Base-by-base conservation (phyloP, 2,888 invertebrate species). In the Anthrax anthrax region DNA sequence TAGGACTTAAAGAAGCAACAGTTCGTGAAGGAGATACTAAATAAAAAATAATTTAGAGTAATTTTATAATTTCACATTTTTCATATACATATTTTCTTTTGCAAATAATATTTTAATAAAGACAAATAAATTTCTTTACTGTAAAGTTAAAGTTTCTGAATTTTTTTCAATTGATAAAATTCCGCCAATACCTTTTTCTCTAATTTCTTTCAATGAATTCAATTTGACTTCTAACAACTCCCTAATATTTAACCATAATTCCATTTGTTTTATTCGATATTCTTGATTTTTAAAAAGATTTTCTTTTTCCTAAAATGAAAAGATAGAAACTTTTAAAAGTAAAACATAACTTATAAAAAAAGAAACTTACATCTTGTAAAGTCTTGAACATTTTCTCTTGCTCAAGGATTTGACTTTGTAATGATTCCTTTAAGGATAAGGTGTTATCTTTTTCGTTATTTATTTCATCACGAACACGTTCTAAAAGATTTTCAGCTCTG, bases 1-100 rank as follows among this genome's bases (percentile, higher is more conserved):
- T 87, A 44, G 64, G 64, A 2, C 51, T 55, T 43, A 67, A 67
- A 46, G 65, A 66, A 8, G 39, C 55, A 2, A 19, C 57, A 6
- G 12, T 2, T 23, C 23, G 23, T 27, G 5, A 41, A 34, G 4
- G n/a, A 27, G 40, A 40, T 16, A 16, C 10, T 23, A 40, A 32
- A 32, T 12, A 32, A 32, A 12, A 12, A 12, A 12, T 32, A 12
- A 32, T 12, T 12, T n/a, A n/a, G n/a, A n/a, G n/a, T n/a, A n/a
- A n/a, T n/a, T n/a, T n/a, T n/a, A n/a, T n/a, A n/a, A n/a, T n/a
- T n/a, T n/a, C n/a, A n/a, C n/a, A n/a, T n/a, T n/a, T n/a, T n/a
- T n/a, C n/a, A n/a, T n/a, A n/a, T n/a, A n/a, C n/a, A n/a, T n/a
- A n/a, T n/a, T n/a, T n/a, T n/a, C n/a, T n/a, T n/a, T n/a, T n/a